Conservation (phyloP, 2,888 invertebrate genomes). For the Quadriops clusia region DNA sequence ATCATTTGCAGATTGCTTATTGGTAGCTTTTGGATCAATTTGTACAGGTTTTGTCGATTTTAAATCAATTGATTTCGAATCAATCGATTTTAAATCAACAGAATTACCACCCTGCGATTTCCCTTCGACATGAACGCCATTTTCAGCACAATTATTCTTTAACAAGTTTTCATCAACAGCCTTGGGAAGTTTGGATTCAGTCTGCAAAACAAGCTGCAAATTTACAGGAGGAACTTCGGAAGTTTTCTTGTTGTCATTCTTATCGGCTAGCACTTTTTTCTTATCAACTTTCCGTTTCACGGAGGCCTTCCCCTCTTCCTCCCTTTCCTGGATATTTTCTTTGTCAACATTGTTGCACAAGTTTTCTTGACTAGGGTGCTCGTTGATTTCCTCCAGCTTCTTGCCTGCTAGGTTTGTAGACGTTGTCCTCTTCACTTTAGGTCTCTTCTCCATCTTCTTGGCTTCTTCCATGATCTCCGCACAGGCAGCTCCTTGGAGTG, state of each 20-base stretch:
- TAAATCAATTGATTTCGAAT: too few species aligned
- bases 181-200: too few species aligned
- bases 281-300: constrained; percentile 23
- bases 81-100: too few species aligned
- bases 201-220: too few species aligned
- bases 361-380: constrained; percentile 34
- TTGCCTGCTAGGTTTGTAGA: constrained; percentile 17
- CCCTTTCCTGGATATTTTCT: constrained; percentile 21
- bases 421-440: constrained; percentile 18
- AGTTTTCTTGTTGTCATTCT: constrained; percentile 29
- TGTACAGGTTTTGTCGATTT: too few species aligned
- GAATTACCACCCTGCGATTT: too few species aligned
- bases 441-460: constrained; percentile 28
- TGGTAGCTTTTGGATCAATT: too few species aligned
- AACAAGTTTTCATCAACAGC: too few species aligned
- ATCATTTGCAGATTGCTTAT: too few species aligned
- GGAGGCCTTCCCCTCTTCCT: constrained; percentile 14
- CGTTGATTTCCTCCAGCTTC: constrained; percentile 29
- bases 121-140: too few species aligned
- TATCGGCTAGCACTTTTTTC: constrained; percentile 32
- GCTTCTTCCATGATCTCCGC: constrained; percentile 37
- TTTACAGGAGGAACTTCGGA: constrained; percentile 6
- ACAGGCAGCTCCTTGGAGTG: constrained; percentile 35
- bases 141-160: too few species aligned
- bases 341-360: constrained; percentile 24